Evolutionary conservation across 2,797 vertebrate genomes (phyloP).

Genomic region (Masticophis lateralis): DNA sequence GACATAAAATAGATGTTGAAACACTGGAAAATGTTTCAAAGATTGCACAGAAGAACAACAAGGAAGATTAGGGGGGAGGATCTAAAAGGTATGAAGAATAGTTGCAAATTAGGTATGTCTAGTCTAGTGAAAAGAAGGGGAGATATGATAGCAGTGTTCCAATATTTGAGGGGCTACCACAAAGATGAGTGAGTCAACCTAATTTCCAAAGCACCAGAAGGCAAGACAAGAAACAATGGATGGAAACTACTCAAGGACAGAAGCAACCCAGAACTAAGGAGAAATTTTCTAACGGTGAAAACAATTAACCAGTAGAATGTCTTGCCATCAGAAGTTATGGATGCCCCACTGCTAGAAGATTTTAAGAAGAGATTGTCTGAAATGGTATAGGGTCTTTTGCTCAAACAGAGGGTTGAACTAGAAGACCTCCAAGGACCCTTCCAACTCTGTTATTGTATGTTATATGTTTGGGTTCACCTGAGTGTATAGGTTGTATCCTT

Average conservation of each 20-base stretch:
- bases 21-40: too few relatives aligned
- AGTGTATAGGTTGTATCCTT: background rate
- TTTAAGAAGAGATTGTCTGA: background rate
- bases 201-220: background rate
- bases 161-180: background rate
- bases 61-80: background rate
- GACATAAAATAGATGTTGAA: too few relatives aligned
- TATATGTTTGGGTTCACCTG: background rate
- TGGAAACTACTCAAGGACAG: background rate
- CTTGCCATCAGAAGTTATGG: background rate
- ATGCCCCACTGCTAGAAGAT: background rate
- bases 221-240: background rate
- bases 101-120: background rate
- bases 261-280: background rate
- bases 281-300: background rate
- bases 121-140: background rate
- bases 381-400: background rate
- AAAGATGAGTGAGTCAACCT: background rate
- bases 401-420: background rate
- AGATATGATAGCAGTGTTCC: background rate
- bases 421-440: background rate
- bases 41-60: background rate
- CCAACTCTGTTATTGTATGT: background rate
- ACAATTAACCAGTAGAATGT: background rate
- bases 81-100: background rate